Evolutionary conservation across 2,113 vertebrate species (phyloP).

Genomic region (Oplegnathus fasciatus): DNA sequence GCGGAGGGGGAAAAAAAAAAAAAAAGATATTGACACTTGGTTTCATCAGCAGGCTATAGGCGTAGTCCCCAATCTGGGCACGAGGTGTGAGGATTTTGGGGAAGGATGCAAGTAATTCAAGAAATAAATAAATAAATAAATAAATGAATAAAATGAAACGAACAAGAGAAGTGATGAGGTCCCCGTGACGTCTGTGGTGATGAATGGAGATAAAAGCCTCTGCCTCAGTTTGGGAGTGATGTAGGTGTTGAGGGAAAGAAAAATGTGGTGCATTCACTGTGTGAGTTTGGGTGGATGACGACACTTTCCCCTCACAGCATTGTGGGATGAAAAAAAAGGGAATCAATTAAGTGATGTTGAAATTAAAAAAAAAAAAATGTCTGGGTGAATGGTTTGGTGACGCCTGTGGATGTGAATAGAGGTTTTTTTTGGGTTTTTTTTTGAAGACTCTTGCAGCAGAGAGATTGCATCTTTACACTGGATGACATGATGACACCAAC

Average conservation of each 20-base stretch:
- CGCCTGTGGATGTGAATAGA: constrained; percentile 21
- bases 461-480: constrained; percentile 31
- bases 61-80: constrained; percentile 41
- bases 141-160: no score
- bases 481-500: constrained; percentile 57
- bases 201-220: constrained; percentile 45
- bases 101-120: neutral
- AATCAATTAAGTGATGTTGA: constrained; percentile 20
- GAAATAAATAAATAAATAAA: constrained; percentile 8
- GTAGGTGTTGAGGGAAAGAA: constrained; percentile 18
- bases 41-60: constrained; percentile 72
- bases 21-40: constrained; percentile 61
- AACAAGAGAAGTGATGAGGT: constrained; percentile 33
- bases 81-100: constrained; percentile 21
- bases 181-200: constrained; percentile 33
- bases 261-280: constrained; percentile 40
- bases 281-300: constrained; percentile 55
- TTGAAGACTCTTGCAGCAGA: constrained; percentile 19
- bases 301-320: neutral
- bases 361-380: neutral
- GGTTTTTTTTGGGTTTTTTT: no score
- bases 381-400: neutral
- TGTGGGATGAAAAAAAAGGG: neutral
- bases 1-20: neutral
- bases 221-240: constrained; percentile 35